A percentile compares a stretch with the other conserved stretches of the same genome.
These are phyloP conservation scores for Calameuta filiformis DNA, from an alignment of 2,888 invertebrate species.

Conservation along the genomic window DNA sequence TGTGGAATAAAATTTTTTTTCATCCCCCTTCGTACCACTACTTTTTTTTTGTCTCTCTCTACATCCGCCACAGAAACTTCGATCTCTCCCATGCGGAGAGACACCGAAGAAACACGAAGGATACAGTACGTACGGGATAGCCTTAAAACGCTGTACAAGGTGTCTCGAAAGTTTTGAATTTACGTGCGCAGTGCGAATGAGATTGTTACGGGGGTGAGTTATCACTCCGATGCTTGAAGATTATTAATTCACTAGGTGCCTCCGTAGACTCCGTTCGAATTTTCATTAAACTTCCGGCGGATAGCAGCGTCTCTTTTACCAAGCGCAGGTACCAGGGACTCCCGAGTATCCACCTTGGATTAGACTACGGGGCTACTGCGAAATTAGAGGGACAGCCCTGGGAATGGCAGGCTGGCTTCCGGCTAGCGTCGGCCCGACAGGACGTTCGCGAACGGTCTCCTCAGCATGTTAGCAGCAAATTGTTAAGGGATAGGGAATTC, in stretches of 20 bases:
- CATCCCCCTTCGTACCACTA: neutral
- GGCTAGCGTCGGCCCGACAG: neutral
- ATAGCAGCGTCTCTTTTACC: neutral
- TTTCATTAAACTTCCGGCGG: neutral
- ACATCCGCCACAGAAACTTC: neutral
- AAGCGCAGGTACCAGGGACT: neutral
- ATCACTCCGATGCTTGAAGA: neutral
- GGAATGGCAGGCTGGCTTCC: neutral
- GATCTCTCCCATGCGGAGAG: no score
- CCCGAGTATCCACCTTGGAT: neutral
- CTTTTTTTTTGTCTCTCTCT: neutral
- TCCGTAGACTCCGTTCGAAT: neutral
- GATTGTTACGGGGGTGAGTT: neutral
- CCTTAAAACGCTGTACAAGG: neutral
- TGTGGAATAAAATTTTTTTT: neutral
- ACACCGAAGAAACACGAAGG: neutral
- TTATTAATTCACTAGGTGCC: neutral
- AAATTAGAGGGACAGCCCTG: neutral
- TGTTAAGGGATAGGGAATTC: conserved; percentile 63
- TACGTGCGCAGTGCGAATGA: neutral
- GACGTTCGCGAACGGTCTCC: conserved; percentile 32
- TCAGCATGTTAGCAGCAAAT: conserved; percentile 57
- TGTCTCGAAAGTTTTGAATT: conserved; percentile 2
- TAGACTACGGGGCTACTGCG: neutral
- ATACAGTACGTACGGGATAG: neutral